Evolutionary conservation across 2,797 vertebrate species (phyloP), one percentile per base, ranked within the genome.

Genomic region (Nannoperca obscura): DNA sequence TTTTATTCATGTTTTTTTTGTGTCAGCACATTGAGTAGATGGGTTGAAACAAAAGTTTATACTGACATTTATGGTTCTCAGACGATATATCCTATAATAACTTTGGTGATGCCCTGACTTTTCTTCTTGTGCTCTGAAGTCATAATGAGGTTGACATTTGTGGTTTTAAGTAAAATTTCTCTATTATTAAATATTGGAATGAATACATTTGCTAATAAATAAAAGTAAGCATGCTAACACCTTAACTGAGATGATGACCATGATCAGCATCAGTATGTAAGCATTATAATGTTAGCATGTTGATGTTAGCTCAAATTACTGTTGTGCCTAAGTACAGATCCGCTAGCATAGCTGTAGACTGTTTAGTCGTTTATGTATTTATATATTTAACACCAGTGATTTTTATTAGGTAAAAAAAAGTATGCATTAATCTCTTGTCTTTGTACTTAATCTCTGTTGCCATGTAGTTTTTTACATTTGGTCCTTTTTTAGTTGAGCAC

Each of bases 1-100:
- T 95, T 94, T 94, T 57, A 95, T 93, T 90, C 78, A 57, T 81
- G 84, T 27, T 27, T 27, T 27, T 27, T 27, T 27, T 27, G 24
- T 27, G 24, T 27, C 24, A 27, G 24, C 24, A 27, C 24, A 27
- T 27, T 27, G 24, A 27, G 24, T 27, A 27, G 24, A 27, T 27
- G 12, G 10, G 5, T 34, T 63, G 30, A 19, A 13, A 15, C 32
- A 2, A 60, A 30, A 10, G 30, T 52, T n/a, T 55, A 11, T 7
- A 61, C 24, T 7, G 10, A 32, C 3, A 75, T 46, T 36, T 2
- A 24, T 55, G 27, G 30, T 44, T 32, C 12, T 11, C 17, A 60
- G 3, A 32, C 0, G 4, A 58, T 44, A 7, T 52, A 24, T 15
- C 20, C 3, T 38, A 10, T 27, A 10, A n/a, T 49, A 4, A 46